phyloP scores from a whole-genome alignment of 2,113 vertebrate genomes.

The Cheilinus undulatus region DNA sequence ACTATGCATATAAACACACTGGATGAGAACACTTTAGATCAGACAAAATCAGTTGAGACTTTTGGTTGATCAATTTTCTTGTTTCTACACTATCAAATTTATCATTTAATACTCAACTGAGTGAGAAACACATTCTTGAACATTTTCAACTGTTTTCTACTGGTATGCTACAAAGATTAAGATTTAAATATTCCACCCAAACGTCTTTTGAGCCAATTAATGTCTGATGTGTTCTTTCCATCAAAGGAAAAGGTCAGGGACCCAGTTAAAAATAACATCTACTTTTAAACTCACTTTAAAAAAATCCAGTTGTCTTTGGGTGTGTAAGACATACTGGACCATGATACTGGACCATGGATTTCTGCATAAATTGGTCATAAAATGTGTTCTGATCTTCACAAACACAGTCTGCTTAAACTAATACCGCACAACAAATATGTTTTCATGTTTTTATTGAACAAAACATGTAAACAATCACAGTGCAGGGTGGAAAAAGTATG shows the following conservation, averaged over 20 bases:
- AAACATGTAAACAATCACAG: no score
- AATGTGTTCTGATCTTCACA: no score
- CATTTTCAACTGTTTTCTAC: not conserved
- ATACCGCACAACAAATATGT: no score
- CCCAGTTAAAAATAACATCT: not conserved
- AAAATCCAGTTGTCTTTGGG: not conserved
- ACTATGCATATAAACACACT: no score
- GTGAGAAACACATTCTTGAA: not conserved
- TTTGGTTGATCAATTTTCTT: conserved; percentile 38
- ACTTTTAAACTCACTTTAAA: not conserved
- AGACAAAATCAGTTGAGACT: conserved; percentile 34
- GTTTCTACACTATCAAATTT: conserved; percentile 24
- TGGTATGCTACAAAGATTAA: not conserved
- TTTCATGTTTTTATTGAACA: no score
- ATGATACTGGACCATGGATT: no score
- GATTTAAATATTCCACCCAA: not conserved
- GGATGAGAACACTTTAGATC: no score
- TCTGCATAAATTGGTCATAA: no score
- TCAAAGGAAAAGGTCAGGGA: not conserved
- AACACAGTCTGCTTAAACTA: no score
- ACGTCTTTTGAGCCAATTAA: not conserved
- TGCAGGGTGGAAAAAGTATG: no score
- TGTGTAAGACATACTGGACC: not conserved
- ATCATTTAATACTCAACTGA: not conserved
- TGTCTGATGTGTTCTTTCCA: not conserved